Conservation (phyloP, 1,140 invertebrate genomes). For the Drosophila varians region DNA sequence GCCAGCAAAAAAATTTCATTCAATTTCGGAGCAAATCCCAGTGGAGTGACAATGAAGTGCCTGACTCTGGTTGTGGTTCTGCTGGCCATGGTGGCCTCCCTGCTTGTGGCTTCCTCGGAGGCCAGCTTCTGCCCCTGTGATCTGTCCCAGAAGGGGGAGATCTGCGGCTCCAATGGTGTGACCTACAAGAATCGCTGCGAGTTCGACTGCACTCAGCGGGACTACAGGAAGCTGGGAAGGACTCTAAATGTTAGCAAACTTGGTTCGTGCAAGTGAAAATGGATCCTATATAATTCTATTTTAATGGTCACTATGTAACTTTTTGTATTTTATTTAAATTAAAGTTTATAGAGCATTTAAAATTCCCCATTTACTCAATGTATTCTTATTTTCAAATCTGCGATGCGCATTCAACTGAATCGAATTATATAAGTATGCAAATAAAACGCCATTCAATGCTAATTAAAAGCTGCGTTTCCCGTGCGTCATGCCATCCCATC, state of each 20-base stretch:
- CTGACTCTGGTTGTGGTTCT: slow-evolving; percentile 45
- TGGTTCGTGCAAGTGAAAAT: slow-evolving; percentile 42
- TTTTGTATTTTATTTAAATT: too few species aligned
- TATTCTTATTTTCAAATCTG: slow-evolving; percentile 13
- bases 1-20: background rate
- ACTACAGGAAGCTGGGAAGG: slow-evolving; percentile 57
- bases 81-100: slow-evolving; percentile 29
- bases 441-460: slow-evolving; percentile 61
- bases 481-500: too few species aligned
- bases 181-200: slow-evolving; percentile 76
- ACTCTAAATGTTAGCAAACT: slow-evolving; percentile 37
- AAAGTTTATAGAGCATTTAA: background rate
- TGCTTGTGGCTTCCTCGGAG: slow-evolving; percentile 31
- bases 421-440: slow-evolving; percentile 41
- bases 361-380: background rate
- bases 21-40: background rate
- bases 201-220: slow-evolving; percentile 74
- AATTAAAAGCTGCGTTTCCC: slow-evolving; percentile 58
- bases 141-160: slow-evolving; percentile 47
- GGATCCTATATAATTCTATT: too few species aligned
- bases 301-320: too few species aligned
- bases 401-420: slow-evolving; percentile 1
- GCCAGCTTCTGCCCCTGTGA: slow-evolving; percentile 69
- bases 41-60: slow-evolving; percentile 55
- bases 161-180: slow-evolving; percentile 74